Evolutionary conservation across 2,888 invertebrate genomes (phyloP).

Genomic region (Rotaria socialis): DNA sequence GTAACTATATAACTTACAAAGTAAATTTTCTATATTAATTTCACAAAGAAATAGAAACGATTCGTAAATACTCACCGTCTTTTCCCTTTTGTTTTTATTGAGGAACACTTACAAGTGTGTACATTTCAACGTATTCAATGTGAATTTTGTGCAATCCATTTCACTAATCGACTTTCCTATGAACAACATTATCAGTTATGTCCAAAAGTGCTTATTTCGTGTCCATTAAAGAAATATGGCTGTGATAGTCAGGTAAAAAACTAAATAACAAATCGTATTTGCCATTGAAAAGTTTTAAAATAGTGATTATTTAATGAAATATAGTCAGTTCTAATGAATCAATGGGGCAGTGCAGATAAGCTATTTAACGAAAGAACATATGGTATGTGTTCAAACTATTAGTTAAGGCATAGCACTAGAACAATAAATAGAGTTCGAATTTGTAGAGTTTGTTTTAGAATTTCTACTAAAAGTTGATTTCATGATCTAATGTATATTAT

Average conservation of each 20-base stretch:
- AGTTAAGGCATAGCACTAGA: too few species aligned
- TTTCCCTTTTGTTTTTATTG: neutral
- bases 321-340: too few species aligned
- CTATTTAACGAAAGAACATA: too few species aligned
- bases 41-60: neutral
- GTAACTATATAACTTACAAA: neutral
- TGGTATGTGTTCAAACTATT: too few species aligned
- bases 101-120: neutral
- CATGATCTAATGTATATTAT: too few species aligned
- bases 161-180: neutral
- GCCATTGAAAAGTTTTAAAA: too few species aligned
- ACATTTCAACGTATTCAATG: neutral
- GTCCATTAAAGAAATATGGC: neutral
- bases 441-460: too few species aligned
- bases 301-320: too few species aligned
- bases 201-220: neutral
- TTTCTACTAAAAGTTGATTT: too few species aligned
- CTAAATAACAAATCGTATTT: too few species aligned
- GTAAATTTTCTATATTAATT: neutral
- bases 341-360: too few species aligned
- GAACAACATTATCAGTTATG: neutral
- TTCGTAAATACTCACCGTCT: neutral
- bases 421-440: too few species aligned
- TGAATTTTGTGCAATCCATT: neutral
- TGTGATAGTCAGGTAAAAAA: neutral